Percentiles rank a stretch among this genome's conserved stretches.
Evolutionary conservation across 2,113 vertebrate genomes (phyloP).

Genomic region (Pampusana beccarii): DNA sequence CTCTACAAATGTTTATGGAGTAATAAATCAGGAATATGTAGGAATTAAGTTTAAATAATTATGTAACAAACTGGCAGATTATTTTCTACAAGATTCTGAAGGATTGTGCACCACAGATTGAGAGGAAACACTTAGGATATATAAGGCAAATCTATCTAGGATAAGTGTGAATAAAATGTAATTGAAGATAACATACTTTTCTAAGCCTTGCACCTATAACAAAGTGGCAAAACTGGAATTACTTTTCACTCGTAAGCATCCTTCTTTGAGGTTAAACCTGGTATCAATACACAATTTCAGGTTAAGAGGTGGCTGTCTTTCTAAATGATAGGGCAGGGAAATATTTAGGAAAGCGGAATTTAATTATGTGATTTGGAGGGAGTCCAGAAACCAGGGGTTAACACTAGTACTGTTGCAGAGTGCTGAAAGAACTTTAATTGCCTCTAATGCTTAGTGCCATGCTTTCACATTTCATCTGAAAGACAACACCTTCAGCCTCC

Average conservation of each 20-base stretch:
- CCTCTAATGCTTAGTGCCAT: slow-evolving; percentile 19
- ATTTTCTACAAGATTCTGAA: background rate
- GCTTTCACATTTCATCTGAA: slow-evolving; percentile 49
- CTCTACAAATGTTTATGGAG: background rate
- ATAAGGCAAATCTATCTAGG: background rate
- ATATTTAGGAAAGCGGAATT: slow-evolving; percentile 53
- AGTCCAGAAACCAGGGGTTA: slow-evolving; percentile 32
- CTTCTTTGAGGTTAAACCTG: background rate
- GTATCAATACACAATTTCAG: background rate
- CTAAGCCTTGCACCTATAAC: background rate
- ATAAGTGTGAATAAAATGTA: background rate
- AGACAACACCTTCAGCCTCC: slow-evolving; percentile 48
- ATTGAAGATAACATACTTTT: background rate
- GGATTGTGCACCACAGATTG: background rate
- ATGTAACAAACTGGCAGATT: background rate
- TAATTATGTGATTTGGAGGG: slow-evolving; percentile 53
- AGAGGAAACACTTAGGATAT: background rate
- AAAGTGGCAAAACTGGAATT: background rate
- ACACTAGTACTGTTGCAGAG: background rate
- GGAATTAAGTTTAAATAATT: background rate
- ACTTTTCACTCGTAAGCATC: background rate
- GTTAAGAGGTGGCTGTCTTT: slow-evolving; percentile 17
- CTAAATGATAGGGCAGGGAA: slow-evolving; percentile 20
- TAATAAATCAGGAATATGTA: background rate
- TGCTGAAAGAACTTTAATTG: slow-evolving; percentile 55